Evolutionary conservation across 2,797 vertebrate species (phyloP), one percentile per base, ranked within the genome.

Genomic region (Onychomys leucogaster): DNA sequence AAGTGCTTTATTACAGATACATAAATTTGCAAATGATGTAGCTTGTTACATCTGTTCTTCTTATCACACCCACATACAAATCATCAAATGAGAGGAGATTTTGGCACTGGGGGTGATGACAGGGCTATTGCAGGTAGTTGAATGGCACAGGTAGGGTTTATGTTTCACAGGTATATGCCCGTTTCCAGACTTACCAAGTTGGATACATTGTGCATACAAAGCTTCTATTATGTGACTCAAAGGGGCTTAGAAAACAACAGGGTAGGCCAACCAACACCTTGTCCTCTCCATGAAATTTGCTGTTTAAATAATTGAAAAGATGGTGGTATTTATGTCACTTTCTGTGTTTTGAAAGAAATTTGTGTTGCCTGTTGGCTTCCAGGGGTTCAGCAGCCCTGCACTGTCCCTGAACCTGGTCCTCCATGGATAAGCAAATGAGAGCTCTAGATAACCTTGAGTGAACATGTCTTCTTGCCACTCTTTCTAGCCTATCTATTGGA

Each of bases 271-370:
- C 41, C 80, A 71, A 52, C 1, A 75, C 8, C 37, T 81, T 76
- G 8, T 8, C 5, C 5, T 95, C 92, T 89, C 43, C 78, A 52
- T 52, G 5, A 93, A 93, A 87, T 63, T 46, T 90, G 17, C 78
- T 86, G 25, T 90, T 92, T 86, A 92, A 78, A 89, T 90, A 61
- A 85, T 49, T 78, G 29, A 73, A 91, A 97, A 69, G 34, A 92
- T 29, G 65, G 46, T 61, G 21, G 46, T 37, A 17, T 88, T 87
- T 84, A n/a, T 37, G 16, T 13, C 71, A 80, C 29, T 77, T 80
- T 75, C 5, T 11, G 1, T 57, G 49, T 75, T 95, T 90, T 13
- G 8, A 67, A 94, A 59, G 76, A 61, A 49, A 67, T 49, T 85
- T 23, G 10, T 49, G 8, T 55, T 69, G 78, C n/a, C 49, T 49